A percentile compares a stretch with the other conserved stretches of the same genome.
Conservation (phyloP, 2,888 invertebrate genomes). For the Chouioia cunea region DNA sequence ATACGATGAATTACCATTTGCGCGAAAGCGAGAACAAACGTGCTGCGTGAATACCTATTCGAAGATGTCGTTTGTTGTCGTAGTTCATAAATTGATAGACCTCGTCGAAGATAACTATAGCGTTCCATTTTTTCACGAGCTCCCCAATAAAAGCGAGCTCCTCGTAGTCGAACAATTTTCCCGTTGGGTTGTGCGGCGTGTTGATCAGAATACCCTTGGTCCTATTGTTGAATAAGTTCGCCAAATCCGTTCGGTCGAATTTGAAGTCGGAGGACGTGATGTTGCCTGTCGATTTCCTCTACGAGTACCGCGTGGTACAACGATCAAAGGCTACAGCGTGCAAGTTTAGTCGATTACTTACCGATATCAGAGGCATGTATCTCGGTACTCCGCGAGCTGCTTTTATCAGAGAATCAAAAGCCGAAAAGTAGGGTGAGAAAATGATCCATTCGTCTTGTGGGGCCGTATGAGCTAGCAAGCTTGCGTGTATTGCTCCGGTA, state of each 20-base stretch:
- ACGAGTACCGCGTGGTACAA: too few species aligned
- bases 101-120: slow-evolving; percentile 93
- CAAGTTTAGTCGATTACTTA: background rate
- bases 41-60: slow-evolving; percentile 75
- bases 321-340: too few species aligned
- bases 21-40: too few species aligned
- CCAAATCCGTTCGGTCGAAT: slow-evolving; percentile 85
- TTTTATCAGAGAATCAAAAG: background rate
- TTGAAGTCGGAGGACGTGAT: slow-evolving; percentile 73
- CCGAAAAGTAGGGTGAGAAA: background rate
- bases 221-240: slow-evolving; percentile 82
- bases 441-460: slow-evolving; percentile 18
- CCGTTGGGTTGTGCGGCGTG: slow-evolving; percentile 97
- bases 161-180: slow-evolving; percentile 83
- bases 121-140: slow-evolving; percentile 92
- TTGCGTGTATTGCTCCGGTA: background rate
- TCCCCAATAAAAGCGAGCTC: slow-evolving; percentile 85
- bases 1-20: too few species aligned
- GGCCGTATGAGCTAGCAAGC: background rate
- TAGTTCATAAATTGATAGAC: slow-evolving; percentile 98
- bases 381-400: background rate
- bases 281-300: background rate
- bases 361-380: background rate
- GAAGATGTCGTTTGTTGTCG: slow-evolving; percentile 83
- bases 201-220: slow-evolving; percentile 96